Conservation (phyloP, 2,888 invertebrate genomes). For the Harpalus rufipes region DNA sequence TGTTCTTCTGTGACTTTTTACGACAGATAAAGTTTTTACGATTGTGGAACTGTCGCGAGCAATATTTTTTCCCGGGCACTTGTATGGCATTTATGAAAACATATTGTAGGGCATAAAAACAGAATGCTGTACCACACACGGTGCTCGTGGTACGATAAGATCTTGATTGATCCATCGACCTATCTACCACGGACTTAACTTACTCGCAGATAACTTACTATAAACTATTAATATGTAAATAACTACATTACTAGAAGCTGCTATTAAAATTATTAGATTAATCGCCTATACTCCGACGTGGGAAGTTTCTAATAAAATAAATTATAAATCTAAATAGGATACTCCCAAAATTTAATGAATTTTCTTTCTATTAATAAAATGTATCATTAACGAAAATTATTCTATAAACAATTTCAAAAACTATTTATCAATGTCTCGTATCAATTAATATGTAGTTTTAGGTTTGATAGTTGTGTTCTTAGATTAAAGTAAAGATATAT, state of each 20-base stretch:
- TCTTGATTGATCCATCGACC: conserved; percentile 53
- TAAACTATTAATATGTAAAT: conserved; percentile 64
- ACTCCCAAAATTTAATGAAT: conserved; percentile 19
- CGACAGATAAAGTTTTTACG: conserved; percentile 38
- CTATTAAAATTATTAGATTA: conserved; percentile 55
- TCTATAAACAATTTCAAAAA: not conserved
- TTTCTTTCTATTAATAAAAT: not conserved
- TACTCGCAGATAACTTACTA: conserved; percentile 28
- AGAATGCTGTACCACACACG: conserved; percentile 38
- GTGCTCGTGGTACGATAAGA: conserved; percentile 32
- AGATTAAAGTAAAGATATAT: no score
- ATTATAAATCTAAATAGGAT: conserved; percentile 26
- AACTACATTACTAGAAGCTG: conserved; percentile 42
- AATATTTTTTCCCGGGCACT: conserved; percentile 29
- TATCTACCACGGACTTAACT: conserved; percentile 37
- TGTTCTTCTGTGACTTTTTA: not conserved
- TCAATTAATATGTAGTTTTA: not conserved
- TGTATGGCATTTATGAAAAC: conserved; percentile 47
- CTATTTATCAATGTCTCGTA: not conserved
- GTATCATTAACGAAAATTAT: not conserved
- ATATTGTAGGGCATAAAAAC: conserved; percentile 49
- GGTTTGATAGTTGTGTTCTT: no score
- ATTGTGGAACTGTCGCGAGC: conserved; percentile 5
- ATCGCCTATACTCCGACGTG: conserved; percentile 26
- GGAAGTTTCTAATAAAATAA: conserved; percentile 39